Base-by-base conservation (phyloP, 2,888 invertebrate genomes). In the Sphaerophoria rueppellii region DNA sequence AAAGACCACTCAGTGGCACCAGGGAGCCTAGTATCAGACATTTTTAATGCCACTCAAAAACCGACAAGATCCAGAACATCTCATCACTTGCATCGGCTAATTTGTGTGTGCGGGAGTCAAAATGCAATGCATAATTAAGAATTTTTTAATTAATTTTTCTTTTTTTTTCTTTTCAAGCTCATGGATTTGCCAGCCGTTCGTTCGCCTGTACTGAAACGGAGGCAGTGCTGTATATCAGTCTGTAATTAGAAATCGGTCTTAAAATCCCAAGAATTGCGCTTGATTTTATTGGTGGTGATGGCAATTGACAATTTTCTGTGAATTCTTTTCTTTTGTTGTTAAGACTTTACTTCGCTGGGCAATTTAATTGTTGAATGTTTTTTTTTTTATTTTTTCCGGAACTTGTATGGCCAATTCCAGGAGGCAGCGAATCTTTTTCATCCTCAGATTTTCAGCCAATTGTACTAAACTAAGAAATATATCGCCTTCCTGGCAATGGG, bases 131-230 rank as follows among this genome's bases (percentile, higher is more conserved):
- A 73, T 70, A 81, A 85, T 85, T 85, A 85, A 76, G 58, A 54
- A 63, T 60, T 81, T 81, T 81, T 85, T 85, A 85, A 85, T 85
- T 85, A 81, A 85, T 70, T 81, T 77, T 85, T 81, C 73, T 85
- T 70, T 81, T 77, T 85, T 81, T 76, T 85, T 69, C n/a, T 48
- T 63, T 24, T 24, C 24, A 24, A 76, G 63, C 70, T 73, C 76
- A 80, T 85, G 71, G 57, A 80, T 60, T 60, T 65, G 58, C 61
- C 71, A 72, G 63, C 69, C 70, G 69, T 54, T 67, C 24, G 24
- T 24, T 24, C 24, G 24, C 24, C 24, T 24, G 24, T 2, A 24
- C 2, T 24, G 24, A 2, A 24, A 2, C 1, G 24, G 2, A 24
- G 24, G 24, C 24, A 2, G 24, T 24, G 24, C 24, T 24, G 24